Percentiles rank a stretch among this genome's conserved stretches.
Evolutionary conservation across 2,888 invertebrate species (phyloP).

Genomic region (Zeuzera pyrina): DNA sequence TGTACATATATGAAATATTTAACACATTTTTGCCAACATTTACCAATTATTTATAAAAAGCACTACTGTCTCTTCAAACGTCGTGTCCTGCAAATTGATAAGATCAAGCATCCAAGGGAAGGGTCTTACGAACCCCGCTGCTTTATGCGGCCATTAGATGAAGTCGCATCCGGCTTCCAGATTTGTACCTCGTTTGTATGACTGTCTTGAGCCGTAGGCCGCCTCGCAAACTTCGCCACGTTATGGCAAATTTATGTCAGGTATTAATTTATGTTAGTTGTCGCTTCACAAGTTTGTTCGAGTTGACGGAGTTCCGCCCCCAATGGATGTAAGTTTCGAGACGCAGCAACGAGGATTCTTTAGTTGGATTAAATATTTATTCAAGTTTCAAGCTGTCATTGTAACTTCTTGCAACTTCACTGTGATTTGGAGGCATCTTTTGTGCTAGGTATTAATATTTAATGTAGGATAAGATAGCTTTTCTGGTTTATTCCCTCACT

Average conservation of each 20-base stretch:
- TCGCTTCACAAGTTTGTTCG: constrained; percentile 42
- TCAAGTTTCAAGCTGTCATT: constrained; percentile 37
- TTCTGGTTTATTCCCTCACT: no score
- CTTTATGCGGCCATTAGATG: constrained; percentile 51
- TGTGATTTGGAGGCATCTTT: constrained; percentile 15
- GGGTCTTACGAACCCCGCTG: constrained; percentile 41
- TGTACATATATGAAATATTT: background rate
- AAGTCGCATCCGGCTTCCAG: constrained; percentile 43
- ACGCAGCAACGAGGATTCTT: constrained; percentile 45
- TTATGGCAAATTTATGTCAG: constrained; percentile 72
- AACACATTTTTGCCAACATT: no score
- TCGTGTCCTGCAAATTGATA: constrained; percentile 48
- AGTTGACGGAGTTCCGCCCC: constrained; percentile 23
- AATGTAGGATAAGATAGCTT: no score
- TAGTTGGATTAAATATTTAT: constrained; percentile 58
- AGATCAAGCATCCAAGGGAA: constrained; percentile 28
- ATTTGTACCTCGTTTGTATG: constrained; percentile 52
- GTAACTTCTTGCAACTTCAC: constrained; percentile 15
- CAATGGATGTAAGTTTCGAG: constrained; percentile 33
- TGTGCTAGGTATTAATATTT: constrained; percentile 11
- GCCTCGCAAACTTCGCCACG: constrained; percentile 37
- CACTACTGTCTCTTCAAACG: constrained; percentile 28
- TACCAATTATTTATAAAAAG: constrained; percentile 27
- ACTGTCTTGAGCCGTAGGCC: constrained; percentile 47
- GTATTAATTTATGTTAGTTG: constrained; percentile 69